Percentiles rank a stretch among this genome's conserved stretches.
phyloP scores from a whole-genome alignment of 2,888 invertebrate species.

The Dascillus cervinus region DNA sequence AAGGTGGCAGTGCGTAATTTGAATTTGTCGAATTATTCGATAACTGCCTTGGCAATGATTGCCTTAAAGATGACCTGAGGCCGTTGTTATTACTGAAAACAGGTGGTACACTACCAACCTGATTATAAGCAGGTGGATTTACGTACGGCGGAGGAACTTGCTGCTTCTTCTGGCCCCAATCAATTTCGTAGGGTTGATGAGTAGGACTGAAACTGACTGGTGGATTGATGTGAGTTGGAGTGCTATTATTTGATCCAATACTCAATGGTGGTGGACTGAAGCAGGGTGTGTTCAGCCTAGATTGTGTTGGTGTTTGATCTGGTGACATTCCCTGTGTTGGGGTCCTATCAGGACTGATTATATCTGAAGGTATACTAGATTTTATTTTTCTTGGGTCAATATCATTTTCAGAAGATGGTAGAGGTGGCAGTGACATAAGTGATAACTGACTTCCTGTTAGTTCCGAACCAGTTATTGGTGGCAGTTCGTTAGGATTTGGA shows the following conservation, averaged over 20 bases:
- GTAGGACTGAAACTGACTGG: conserved; percentile 33
- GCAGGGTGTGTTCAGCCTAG: conserved; percentile 36
- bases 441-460: conserved; percentile 64
- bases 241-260: conserved; percentile 36
- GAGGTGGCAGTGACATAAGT: conserved; percentile 64
- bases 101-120: conserved; percentile 34
- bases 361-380: conserved; percentile 41
- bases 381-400: conserved; percentile 42
- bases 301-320: conserved; percentile 42
- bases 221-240: conserved; percentile 35
- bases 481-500: conserved; percentile 54
- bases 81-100: conserved; percentile 30
- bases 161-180: conserved; percentile 9
- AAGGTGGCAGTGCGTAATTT: conserved; percentile 39
- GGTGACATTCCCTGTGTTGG: conserved; percentile 36
- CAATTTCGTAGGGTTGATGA: conserved; percentile 18
- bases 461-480: conserved; percentile 47
- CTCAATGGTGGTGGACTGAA: conserved; percentile 35
- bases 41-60: conserved; percentile 48
- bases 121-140: conserved; percentile 34
- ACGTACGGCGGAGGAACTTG: conserved; percentile 37
- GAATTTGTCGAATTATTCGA: conserved; percentile 51
- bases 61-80: conserved; percentile 35
- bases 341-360: conserved; percentile 38
- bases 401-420: conserved; percentile 42